Evolutionary conservation across 1,140 invertebrate species (phyloP).

Genomic region (Plectrocnemia conspersa): DNA sequence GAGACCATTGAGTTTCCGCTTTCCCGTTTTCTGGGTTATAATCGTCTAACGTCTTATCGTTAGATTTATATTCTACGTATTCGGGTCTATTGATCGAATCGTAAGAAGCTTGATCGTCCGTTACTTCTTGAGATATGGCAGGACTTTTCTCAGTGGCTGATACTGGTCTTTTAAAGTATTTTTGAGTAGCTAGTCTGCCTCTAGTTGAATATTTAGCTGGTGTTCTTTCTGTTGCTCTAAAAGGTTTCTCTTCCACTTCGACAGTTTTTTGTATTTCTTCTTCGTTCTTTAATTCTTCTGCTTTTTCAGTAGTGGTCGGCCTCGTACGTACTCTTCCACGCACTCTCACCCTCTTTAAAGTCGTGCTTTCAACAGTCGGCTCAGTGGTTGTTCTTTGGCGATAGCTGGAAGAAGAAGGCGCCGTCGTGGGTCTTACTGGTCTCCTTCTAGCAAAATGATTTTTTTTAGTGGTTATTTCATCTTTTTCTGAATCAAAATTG

Average conservation of each 20-base stretch:
- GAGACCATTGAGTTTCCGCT: conserved; percentile 59
- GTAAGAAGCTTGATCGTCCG: conserved; percentile 48
- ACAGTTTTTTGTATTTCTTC: conserved; percentile 29
- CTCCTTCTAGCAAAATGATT: conserved; percentile 30
- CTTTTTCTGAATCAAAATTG: conserved; percentile 10
- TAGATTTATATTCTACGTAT: conserved; percentile 38
- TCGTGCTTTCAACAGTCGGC: conserved; percentile 23
- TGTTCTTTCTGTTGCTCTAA: conserved; percentile 17
- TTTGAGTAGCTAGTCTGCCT: conserved; percentile 40
- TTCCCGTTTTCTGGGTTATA: conserved; percentile 34
- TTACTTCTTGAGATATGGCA: conserved; percentile 43
- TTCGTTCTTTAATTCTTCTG: conserved; percentile 16
- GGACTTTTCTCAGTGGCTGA: conserved; percentile 44
- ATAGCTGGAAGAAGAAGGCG: conserved; percentile 26
- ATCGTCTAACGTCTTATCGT: conserved; percentile 41
- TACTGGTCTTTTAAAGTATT: conserved; percentile 44
- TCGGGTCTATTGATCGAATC: conserved; percentile 48
- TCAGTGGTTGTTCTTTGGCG: conserved; percentile 26
- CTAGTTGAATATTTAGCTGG: conserved; percentile 24
- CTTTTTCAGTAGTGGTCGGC: conserved; percentile 30
- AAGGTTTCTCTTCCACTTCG: conserved; percentile 23
- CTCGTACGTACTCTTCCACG: conserved; percentile 36
- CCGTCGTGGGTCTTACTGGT: conserved; percentile 29
- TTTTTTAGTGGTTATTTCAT: conserved; percentile 28
- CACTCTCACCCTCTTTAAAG: conserved; percentile 25